phyloP scores from a whole-genome alignment of 64 coral and sea anemone species.

The Stylophora pistillata region DNA sequence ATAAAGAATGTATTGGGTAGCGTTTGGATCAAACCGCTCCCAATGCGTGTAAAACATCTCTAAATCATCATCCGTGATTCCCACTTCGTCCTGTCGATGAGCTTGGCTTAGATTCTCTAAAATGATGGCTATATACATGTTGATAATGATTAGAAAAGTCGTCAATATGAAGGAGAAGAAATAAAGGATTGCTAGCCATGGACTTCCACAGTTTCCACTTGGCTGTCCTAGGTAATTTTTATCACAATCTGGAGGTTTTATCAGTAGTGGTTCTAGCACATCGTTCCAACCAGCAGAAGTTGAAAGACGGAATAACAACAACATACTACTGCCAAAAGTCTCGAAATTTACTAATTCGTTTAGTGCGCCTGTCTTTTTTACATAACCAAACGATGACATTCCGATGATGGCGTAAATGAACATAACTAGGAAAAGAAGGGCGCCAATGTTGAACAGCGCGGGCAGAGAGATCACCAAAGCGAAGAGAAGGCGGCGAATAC shows the following conservation, averaged over 20 bases:
- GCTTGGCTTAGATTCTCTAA: conserved; percentile 92
- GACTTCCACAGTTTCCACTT: conserved; percentile 85
- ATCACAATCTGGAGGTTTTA: conserved; percentile 81
- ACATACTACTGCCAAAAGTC: conserved; percentile 84
- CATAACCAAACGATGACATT: conserved; percentile 97
- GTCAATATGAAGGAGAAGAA: conserved; percentile 87
- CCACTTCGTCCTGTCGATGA: conserved; percentile 84
- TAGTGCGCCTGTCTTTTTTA: conserved; percentile 86
- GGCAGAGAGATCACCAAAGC: conserved; percentile 92
- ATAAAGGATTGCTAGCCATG: conserved; percentile 75
- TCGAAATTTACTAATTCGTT: conserved; percentile 95
- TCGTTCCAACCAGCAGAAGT: conserved; percentile 97
- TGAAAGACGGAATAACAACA: conserved; percentile 84
- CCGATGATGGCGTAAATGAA: conserved; percentile 95
- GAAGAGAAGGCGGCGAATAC: conserved; percentile 83
- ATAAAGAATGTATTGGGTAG: conserved; percentile 89
- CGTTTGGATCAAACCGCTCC: conserved; percentile 80
- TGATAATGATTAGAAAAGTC: conserved; percentile 94
- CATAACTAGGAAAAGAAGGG: conserved; percentile 86
- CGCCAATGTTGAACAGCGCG: conserved; percentile 92
- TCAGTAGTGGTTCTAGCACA: conserved; percentile 76
- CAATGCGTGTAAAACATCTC: conserved; percentile 96
- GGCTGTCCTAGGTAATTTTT: conserved; percentile 49
- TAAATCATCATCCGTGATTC: conserved; percentile 94
- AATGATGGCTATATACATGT: conserved; percentile 99